Conservation (phyloP, 1,140 invertebrate genomes). For the Thaumetopoea pityocampa region DNA sequence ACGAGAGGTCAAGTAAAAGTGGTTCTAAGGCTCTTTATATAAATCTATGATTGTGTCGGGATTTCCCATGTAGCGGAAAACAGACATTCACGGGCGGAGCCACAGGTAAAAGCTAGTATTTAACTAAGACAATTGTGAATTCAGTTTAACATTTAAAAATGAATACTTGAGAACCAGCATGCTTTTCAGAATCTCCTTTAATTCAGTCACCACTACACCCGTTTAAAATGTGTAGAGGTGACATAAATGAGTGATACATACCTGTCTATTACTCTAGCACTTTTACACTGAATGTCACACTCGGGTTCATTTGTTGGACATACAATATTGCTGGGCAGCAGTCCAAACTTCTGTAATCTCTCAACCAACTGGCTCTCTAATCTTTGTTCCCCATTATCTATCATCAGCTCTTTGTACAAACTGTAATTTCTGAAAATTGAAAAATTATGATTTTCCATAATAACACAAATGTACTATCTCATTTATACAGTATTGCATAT, state of each 20-base stretch:
- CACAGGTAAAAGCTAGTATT: no score
- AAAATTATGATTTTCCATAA: no score
- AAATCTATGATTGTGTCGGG: no score
- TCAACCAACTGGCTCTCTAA: slow-evolving; percentile 42
- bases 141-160: no score
- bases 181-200: background rate
- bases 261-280: slow-evolving; percentile 58
- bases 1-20: no score
- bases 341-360: slow-evolving; percentile 40
- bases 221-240: background rate
- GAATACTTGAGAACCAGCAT: no score
- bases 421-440: slow-evolving; percentile 47
- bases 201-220: background rate
- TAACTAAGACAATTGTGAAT: no score
- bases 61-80: no score
- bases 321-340: slow-evolving; percentile 36
- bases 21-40: no score
- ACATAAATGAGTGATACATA: slow-evolving; percentile 14
- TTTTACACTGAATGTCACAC: slow-evolving; percentile 46
- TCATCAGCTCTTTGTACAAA: slow-evolving; percentile 41
- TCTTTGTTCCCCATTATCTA: slow-evolving; percentile 29
- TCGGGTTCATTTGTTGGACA: slow-evolving; percentile 38
- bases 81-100: no score
- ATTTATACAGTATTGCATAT: no score
- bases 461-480: no score